These are phyloP conservation scores for Argyresthia albistria DNA, from an alignment of 2,888 invertebrate species.

Conservation along the genomic window DNA sequence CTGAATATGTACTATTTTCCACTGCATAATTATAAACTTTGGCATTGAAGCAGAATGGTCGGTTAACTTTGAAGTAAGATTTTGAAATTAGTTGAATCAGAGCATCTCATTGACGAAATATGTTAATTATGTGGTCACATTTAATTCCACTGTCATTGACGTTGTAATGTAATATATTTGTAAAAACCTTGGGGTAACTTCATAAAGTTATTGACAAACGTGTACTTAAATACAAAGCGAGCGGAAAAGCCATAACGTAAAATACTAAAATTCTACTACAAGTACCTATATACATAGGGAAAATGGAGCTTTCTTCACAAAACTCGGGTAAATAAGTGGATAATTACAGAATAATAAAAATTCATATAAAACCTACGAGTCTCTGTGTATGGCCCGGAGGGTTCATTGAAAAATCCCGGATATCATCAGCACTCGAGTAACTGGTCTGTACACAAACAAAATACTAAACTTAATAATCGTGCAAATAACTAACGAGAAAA, in stretches of 20 bases:
- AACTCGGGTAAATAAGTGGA: neutral
- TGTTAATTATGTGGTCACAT: too few species aligned
- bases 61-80: too few species aligned
- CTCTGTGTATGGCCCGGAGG: constrained; percentile 33
- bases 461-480: constrained; percentile 5
- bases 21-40: too few species aligned
- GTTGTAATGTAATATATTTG: too few species aligned
- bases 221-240: too few species aligned
- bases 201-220: too few species aligned
- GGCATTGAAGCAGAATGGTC: too few species aligned
- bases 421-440: constrained; percentile 56
- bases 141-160: too few species aligned
- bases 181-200: too few species aligned
- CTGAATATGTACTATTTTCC: too few species aligned
- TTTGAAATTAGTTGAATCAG: too few species aligned
- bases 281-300: neutral
- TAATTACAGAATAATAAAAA: neutral
- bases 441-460: constrained; percentile 58
- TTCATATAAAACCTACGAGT: constrained; percentile 32
- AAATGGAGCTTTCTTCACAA: neutral
- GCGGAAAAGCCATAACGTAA: neutral
- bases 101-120: too few species aligned
- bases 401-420: constrained; percentile 34
- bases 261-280: neutral
- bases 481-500: neutral